Percentiles rank a stretch among this genome's conserved stretches.
Conservation (phyloP, 2,888 invertebrate species). For the Drosophila rellima region DNA sequence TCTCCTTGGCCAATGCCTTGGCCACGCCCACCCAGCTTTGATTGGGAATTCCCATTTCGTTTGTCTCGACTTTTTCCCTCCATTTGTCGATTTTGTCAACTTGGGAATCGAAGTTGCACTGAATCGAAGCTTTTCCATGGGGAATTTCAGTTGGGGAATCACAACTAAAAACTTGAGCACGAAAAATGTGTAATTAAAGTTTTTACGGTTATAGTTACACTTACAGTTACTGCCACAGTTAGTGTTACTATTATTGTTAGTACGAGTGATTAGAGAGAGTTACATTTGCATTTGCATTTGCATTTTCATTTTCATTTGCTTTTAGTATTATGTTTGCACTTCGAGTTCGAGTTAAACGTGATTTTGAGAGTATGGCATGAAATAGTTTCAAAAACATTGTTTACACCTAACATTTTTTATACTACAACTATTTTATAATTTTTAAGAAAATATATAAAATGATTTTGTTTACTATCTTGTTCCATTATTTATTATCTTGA, state of each 20-base stretch:
- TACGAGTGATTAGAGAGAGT: not conserved
- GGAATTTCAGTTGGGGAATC: not conserved
- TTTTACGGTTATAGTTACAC: constrained; percentile 11
- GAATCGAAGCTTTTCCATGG: constrained; percentile 5
- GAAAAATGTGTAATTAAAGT: constrained; percentile 36
- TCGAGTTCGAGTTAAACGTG: not conserved
- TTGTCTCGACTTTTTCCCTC: constrained; percentile 1
- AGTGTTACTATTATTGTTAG: not conserved
- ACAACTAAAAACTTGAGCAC: not conserved
- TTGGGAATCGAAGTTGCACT: constrained; percentile 21
- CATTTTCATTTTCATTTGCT: constrained; percentile 12
- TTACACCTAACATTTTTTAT: no score
- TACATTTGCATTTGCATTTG: constrained; percentile 11
- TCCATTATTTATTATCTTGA: no score
- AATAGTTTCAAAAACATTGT: no score
- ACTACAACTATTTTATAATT: no score
- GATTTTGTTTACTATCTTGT: no score
- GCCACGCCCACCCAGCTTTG: constrained; percentile 30
- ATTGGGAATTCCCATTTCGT: constrained; percentile 32
- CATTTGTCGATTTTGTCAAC: constrained; percentile 16
- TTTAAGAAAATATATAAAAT: no score
- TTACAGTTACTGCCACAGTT: constrained; percentile 7
- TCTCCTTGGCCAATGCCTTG: constrained; percentile 7
- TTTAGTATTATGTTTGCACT: constrained; percentile 25
- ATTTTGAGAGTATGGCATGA: not conserved